Conservation (phyloP, 2,113 vertebrate genomes). For the Triplophysa siluroides region DNA sequence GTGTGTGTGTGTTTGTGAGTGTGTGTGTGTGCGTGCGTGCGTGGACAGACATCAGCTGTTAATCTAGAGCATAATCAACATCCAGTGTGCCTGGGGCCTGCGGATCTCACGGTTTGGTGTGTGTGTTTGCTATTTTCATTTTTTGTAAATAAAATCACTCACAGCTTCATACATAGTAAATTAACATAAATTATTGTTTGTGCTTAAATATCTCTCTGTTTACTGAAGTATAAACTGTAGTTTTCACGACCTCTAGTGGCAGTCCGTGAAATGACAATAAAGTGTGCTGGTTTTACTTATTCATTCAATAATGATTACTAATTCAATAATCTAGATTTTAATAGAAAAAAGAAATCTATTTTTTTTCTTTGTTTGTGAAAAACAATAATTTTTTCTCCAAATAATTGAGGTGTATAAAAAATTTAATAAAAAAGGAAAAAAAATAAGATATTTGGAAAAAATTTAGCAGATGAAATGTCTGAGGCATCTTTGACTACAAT, state of each 20-base stretch:
- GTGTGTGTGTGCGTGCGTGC: background rate
- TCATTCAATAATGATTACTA: too few relatives aligned
- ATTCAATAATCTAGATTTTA: too few relatives aligned
- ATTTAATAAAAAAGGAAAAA: too few relatives aligned
- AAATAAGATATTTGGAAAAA: too few relatives aligned
- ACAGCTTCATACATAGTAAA: too few relatives aligned
- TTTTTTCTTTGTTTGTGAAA: too few relatives aligned
- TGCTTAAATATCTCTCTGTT: background rate
- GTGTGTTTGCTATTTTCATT: conserved; percentile 13
- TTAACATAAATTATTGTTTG: too few relatives aligned
- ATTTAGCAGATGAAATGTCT: too few relatives aligned
- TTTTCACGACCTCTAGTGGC: conserved; percentile 40
- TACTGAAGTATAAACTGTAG: conserved; percentile 6
- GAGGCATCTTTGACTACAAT: too few relatives aligned
- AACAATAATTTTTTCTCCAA: too few relatives aligned
- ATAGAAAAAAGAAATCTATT: too few relatives aligned
- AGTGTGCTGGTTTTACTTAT: background rate
- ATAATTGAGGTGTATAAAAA: too few relatives aligned
- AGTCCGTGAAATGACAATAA: background rate
- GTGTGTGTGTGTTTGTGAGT: background rate
- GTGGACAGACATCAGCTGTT: conserved; percentile 32
- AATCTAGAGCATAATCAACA: conserved; percentile 44
- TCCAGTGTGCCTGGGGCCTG: conserved; percentile 25
- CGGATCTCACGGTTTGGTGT: background rate
- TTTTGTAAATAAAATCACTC: background rate